phyloP scores from a whole-genome alignment of 2,113 vertebrate genomes.

The Gallinago media region DNA sequence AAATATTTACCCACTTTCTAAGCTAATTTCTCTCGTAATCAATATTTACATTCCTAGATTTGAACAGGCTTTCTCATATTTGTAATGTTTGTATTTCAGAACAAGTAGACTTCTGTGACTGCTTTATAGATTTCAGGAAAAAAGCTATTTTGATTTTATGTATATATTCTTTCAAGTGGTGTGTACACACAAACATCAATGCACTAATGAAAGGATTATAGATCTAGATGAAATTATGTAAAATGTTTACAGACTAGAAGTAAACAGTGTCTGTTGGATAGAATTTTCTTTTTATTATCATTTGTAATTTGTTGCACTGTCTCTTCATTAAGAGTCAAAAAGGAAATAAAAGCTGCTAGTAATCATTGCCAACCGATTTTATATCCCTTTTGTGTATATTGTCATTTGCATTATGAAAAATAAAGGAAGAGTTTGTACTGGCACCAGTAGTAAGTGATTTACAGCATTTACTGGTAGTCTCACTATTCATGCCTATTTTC shows the following conservation, averaged over 20 bases:
- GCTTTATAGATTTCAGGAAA: neutral
- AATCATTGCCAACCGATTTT: neutral
- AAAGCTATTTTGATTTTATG: neutral
- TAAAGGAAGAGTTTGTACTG: neutral
- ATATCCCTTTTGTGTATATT: neutral
- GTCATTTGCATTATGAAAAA: neutral
- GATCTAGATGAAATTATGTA: neutral
- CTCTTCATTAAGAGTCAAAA: neutral
- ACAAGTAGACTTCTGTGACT: neutral
- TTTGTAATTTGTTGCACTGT: neutral
- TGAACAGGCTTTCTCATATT: neutral
- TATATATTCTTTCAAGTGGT: neutral
- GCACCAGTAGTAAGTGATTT: neutral
- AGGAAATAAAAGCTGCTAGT: neutral
- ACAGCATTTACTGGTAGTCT: neutral
- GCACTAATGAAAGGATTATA: neutral
- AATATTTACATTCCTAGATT: neutral
- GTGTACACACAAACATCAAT: neutral
- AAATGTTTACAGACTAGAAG: neutral
- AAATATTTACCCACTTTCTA: neutral
- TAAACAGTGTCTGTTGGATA: neutral
- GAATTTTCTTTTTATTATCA: neutral
- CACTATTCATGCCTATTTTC: neutral
- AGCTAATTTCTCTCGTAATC: neutral
- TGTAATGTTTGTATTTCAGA: neutral